Evolutionary conservation across 2,888 invertebrate species (phyloP).

Genomic region (Euplagia quadripunctaria): DNA sequence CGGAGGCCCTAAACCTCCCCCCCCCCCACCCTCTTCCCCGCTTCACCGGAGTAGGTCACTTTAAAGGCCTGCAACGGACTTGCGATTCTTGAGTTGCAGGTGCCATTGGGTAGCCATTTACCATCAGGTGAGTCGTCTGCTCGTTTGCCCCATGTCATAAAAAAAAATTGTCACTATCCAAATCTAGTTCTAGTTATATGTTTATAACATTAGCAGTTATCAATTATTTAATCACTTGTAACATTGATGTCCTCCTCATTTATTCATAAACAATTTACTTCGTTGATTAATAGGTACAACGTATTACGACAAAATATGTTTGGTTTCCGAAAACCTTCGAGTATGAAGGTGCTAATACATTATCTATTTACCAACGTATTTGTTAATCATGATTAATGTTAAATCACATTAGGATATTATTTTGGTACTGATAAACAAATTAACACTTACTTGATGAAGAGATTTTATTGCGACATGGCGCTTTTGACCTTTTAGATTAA

Average conservation of each 20-base stretch:
- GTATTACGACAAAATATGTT: conserved; percentile 18
- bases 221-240: background rate
- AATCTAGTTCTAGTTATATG: background rate
- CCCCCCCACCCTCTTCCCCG: no score
- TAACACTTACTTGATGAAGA: conserved; percentile 39
- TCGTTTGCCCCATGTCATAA: no score
- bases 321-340: conserved; percentile 45
- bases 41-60: no score
- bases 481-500: conserved; percentile 19
- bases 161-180: background rate
- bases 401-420: conserved; percentile 42
- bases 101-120: no score
- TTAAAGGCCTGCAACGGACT: no score
- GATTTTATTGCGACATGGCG: conserved; percentile 32
- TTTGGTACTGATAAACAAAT: conserved; percentile 48
- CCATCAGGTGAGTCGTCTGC: no score
- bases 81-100: no score
- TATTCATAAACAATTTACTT: conserved; percentile 14
- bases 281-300: conserved; percentile 10
- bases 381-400: conserved; percentile 65
- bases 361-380: conserved; percentile 71
- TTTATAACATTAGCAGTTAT: background rate
- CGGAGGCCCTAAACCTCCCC: no score
- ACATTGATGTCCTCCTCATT: conserved; percentile 2
- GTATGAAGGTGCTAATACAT: conserved; percentile 73